Evolutionary conservation across 2,888 invertebrate genomes (phyloP).

Genomic region (Netelia virgata): DNA sequence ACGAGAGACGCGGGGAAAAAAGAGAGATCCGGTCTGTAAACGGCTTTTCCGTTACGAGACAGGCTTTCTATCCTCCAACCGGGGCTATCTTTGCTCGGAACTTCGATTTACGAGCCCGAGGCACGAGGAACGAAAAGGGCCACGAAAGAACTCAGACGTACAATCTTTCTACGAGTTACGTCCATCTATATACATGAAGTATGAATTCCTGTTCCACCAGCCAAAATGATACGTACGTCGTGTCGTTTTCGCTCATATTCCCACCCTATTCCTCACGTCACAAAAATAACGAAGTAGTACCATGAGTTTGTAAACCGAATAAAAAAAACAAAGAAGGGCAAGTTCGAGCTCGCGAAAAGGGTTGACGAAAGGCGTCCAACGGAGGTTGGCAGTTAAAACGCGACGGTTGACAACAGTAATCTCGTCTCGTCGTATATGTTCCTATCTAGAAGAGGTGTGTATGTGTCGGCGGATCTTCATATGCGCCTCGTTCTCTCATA

Average conservation of each 20-base stretch:
- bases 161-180: conserved; percentile 54
- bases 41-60: conserved; percentile 46
- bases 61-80: conserved; percentile 26
- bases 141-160: conserved; percentile 53
- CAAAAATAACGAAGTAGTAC: conserved; percentile 52
- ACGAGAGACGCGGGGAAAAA: conserved; percentile 20
- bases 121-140: conserved; percentile 4
- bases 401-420: conserved; percentile 63
- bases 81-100: conserved; percentile 50
- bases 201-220: no score
- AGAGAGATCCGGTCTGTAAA: conserved; percentile 45
- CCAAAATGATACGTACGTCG: no score
- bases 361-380: conserved; percentile 16
- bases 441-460: conserved; percentile 4
- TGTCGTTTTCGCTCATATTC: neutral
- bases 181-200: conserved; percentile 30
- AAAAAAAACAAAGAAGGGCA: conserved; percentile 32
- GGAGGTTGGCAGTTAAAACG: conserved; percentile 72
- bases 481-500: neutral
- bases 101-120: conserved; percentile 61
- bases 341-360: conserved; percentile 26
- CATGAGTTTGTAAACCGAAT: conserved; percentile 28
- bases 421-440: conserved; percentile 12
- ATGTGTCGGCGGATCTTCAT: neutral
- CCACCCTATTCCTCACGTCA: neutral